Conservation (phyloP, 2,113 vertebrate genomes). For the Kryptolebias marmoratus region DNA sequence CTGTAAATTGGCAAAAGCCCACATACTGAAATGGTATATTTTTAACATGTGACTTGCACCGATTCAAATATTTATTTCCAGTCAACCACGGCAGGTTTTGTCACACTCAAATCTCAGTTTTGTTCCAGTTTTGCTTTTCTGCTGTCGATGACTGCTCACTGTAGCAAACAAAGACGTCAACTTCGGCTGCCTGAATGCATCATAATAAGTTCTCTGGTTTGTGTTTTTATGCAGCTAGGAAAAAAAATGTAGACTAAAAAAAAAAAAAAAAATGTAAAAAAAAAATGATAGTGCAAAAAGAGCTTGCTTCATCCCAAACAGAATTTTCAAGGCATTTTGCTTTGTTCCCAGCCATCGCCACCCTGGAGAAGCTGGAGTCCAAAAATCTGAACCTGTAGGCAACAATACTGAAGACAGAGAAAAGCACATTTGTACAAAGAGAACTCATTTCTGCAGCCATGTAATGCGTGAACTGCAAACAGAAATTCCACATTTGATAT, state of each 20-base stretch:
- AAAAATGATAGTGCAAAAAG: not conserved
- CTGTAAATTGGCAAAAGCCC: too few relatives aligned
- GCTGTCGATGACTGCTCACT: not conserved
- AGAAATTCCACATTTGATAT: not conserved
- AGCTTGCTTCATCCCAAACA: not conserved
- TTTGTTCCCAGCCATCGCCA: not conserved
- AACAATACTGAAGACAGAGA: not conserved
- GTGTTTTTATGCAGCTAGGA: too few relatives aligned
- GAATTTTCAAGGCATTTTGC: not conserved
- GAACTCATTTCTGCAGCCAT: not conserved
- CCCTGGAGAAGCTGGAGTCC: not conserved
- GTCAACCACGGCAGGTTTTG: too few relatives aligned
- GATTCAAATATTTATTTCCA: too few relatives aligned
- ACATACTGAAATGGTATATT: too few relatives aligned
- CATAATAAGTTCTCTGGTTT: too few relatives aligned
- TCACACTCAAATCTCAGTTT: not conserved
- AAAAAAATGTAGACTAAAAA: too few relatives aligned
- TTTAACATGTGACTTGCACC: too few relatives aligned
- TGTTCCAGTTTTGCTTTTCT: not conserved
- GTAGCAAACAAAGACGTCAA: not conserved
- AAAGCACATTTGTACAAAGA: not conserved
- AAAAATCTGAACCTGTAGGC: not conserved
- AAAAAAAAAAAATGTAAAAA: not conserved
- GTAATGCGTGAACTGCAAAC: not conserved
- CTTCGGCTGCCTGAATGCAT: not conserved